Percentiles rank a stretch among this genome's conserved stretches.
Evolutionary conservation across 2,888 invertebrate genomes (phyloP).

Genomic region (Clitarchus hookeri): DNA sequence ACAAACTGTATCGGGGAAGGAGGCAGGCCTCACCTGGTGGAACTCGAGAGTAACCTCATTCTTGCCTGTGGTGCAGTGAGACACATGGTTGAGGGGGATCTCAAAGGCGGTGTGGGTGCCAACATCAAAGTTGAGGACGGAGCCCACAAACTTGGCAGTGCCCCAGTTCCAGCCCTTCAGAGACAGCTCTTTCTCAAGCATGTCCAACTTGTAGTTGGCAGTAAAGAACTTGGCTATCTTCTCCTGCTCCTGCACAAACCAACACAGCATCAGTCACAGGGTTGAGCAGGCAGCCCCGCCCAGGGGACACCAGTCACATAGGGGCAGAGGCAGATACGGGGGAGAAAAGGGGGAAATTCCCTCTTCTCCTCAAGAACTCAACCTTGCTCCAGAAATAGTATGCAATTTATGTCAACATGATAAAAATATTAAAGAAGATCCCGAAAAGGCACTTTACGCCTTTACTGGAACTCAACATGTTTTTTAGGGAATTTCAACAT

Average conservation of each 20-base stretch:
- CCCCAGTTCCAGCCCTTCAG: slow-evolving; percentile 99
- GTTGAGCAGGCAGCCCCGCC: not conserved
- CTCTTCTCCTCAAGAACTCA: too few relatives aligned
- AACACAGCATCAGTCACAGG: not conserved
- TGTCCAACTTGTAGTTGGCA: slow-evolving; percentile 78
- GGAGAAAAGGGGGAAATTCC: too few relatives aligned
- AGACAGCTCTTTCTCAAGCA: slow-evolving; percentile 90
- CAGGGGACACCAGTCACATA: too few relatives aligned
- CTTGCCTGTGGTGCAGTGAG: slow-evolving; percentile 93
- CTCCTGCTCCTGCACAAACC: slow-evolving; percentile 76
- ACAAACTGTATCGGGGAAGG: not conserved
- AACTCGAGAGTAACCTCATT: slow-evolving; percentile 98
- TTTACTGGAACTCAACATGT: too few relatives aligned
- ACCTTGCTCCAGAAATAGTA: too few relatives aligned
- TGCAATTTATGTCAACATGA: too few relatives aligned
- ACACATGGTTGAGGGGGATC: slow-evolving; percentile 93
- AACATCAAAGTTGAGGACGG: slow-evolving; percentile 82
- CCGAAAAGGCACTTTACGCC: too few relatives aligned
- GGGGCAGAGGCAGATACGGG: too few relatives aligned
- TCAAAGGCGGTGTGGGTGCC: slow-evolving; percentile 89
- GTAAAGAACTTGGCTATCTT: slow-evolving; percentile 90
- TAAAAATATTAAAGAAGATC: too few relatives aligned
- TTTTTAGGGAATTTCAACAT: too few relatives aligned
- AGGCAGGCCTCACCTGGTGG: slow-evolving; percentile 71
- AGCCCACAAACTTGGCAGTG: slow-evolving; percentile 89